Evolutionary conservation across 2,113 vertebrate genomes (phyloP), one percentile per base, ranked within the genome.

Genomic region (Gymnobelideus leadbeateri): DNA sequence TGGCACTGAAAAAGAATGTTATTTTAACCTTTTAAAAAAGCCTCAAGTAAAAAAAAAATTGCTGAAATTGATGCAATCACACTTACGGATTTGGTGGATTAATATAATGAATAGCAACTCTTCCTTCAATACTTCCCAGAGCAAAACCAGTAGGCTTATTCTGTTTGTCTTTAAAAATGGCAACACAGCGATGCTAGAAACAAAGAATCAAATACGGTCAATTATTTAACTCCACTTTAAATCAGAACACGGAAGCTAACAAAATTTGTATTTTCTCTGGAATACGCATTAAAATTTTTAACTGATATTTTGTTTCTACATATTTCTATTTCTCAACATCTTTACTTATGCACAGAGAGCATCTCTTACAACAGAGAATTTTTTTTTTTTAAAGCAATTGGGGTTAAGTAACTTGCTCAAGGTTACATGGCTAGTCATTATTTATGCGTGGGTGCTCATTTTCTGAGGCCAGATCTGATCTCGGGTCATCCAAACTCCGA

Each of bases 121-220:
- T 98, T 28, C 99, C 99, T 98, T 99, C 99, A 23, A 99, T 99
- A 95, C 99, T 99, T 93, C 99, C 99, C 97, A 99, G 98, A 37
- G 99, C 99, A 98, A 99, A 99, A 31, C 99, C 99, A 14, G 99
- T 99, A 0, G 99, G 99, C 96, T 99, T 99, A 98, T 99, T 99
- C 98, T 99, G 99, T 97, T 99, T 99, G 98, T 99, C 99, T 98
- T 99, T 99, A 98, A 99, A 99, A 98, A 99, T 99, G 94, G 99
- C 99, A 89, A 99, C 99, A 97, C 99, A 99, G n/a, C 99, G 99
- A 97, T 99, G 99, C 99, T 99, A 93, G 14, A 95, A 90, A 97
- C 89, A 46, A 93, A 94, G 96, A 3, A 94, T 1, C 95, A 1
- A 94, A 89, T 5, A 61, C 25, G 57, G 0, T 2, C 0, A 50